Evolutionary conservation across 2,113 vertebrate species (phyloP).

Genomic region (Neotoma lepida): DNA sequence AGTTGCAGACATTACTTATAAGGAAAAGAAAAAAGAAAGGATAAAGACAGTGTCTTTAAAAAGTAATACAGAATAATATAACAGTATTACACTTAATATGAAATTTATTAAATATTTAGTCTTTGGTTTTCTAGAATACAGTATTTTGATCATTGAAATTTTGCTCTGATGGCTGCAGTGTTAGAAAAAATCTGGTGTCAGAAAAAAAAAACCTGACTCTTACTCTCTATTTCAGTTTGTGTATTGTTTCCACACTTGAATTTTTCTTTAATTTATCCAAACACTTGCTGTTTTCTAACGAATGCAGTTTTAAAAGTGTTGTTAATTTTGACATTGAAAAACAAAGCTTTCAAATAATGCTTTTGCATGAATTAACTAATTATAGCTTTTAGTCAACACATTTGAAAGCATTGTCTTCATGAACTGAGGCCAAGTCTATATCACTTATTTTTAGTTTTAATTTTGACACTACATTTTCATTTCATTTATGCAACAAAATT

Average conservation of each 20-base stretch:
- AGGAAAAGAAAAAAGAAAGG: not conserved
- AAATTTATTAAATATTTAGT: not conserved
- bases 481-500: not conserved
- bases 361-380: not conserved
- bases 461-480: not conserved
- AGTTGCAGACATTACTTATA: not conserved
- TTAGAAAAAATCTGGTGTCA: not conserved
- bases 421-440: not conserved
- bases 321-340: not conserved
- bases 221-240: not conserved
- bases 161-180: not conserved
- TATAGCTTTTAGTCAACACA: not conserved
- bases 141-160: not conserved
- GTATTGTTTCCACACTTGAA: not conserved
- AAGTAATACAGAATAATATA: not conserved
- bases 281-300: not conserved
- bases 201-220: not conserved
- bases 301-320: not conserved
- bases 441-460: not conserved
- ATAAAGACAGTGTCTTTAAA: not conserved
- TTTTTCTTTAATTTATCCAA: not conserved
- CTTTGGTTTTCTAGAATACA: not conserved
- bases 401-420: not conserved
- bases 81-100: not conserved
- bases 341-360: not conserved